Percentiles rank a stretch among this genome's conserved stretches.
Evolutionary conservation across 1,140 invertebrate species (phyloP).

Genomic region (Heliconius eleuchia): DNA sequence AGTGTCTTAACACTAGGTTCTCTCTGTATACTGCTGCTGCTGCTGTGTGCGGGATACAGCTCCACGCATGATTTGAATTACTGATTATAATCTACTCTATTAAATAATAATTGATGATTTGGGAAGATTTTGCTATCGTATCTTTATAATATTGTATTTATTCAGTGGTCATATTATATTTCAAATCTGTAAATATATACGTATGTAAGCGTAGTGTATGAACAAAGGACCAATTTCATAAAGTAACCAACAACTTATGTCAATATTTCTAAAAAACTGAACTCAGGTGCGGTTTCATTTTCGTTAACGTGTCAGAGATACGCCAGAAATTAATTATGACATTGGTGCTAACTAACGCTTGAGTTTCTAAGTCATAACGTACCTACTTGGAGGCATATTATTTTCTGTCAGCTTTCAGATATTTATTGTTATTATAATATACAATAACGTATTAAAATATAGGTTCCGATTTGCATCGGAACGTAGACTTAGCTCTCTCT

Average conservation of each 20-base stretch:
- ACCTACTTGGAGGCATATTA: neutral
- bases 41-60: too few relatives aligned
- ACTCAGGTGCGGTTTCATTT: slow-evolving; percentile 31
- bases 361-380: slow-evolving; percentile 25
- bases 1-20: too few relatives aligned
- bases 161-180: too few relatives aligned
- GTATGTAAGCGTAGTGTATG: too few relatives aligned
- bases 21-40: too few relatives aligned
- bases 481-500: too few relatives aligned
- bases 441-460: too few relatives aligned
- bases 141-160: too few relatives aligned
- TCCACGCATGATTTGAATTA: too few relatives aligned
- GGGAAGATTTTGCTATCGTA: neutral
- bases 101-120: neutral
- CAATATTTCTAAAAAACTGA: neutral
- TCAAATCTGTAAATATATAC: too few relatives aligned
- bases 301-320: slow-evolving; percentile 38
- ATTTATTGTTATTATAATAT: neutral
- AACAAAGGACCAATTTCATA: neutral
- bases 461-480: too few relatives aligned
- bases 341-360: slow-evolving; percentile 40
- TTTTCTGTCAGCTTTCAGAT: neutral
- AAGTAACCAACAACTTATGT: neutral
- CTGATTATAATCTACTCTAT: neutral
- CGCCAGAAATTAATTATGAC: slow-evolving; percentile 41